Evolutionary conservation across 2,888 invertebrate genomes (phyloP).

Genomic region (Chymomyza fuscimana): DNA sequence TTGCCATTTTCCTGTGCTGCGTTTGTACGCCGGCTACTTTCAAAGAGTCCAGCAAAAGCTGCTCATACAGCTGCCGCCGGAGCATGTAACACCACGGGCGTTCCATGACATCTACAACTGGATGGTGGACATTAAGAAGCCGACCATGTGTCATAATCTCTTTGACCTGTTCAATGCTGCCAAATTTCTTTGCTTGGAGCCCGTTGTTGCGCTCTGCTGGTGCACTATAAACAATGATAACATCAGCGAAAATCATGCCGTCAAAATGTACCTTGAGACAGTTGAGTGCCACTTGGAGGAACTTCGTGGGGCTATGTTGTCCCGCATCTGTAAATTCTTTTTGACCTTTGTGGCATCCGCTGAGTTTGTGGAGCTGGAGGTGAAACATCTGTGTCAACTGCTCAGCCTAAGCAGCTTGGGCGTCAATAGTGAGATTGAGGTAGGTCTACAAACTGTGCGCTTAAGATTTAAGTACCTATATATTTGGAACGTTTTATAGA

Average conservation of each 20-base stretch:
- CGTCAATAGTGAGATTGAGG: conserved; percentile 54
- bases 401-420: conserved; percentile 37
- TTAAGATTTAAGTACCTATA: background rate
- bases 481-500: conserved; percentile 18
- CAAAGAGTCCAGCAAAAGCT: background rate
- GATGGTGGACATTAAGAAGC: conserved; percentile 29
- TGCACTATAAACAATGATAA: conserved; percentile 1
- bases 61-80: conserved; percentile 19
- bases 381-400: conserved; percentile 11
- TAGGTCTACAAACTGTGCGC: background rate
- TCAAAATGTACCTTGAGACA: conserved; percentile 20
- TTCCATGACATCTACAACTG: conserved; percentile 45
- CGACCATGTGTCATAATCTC: conserved; percentile 10
- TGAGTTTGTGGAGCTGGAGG: conserved; percentile 37
- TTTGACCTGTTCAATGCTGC: conserved; percentile 38
- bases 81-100: conserved; percentile 30
- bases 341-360: conserved; percentile 40
- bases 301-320: conserved; percentile 23
- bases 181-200: conserved; percentile 28
- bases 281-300: conserved; percentile 8
- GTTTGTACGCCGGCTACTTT: conserved; percentile 16
- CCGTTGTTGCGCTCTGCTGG: conserved; percentile 26
- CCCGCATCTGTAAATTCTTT: conserved; percentile 41
- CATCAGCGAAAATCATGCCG: conserved; percentile 26
- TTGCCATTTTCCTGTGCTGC: conserved; percentile 30